Conservation (phyloP, 2,113 vertebrate species). For the Ginglymostoma cirratum region DNA sequence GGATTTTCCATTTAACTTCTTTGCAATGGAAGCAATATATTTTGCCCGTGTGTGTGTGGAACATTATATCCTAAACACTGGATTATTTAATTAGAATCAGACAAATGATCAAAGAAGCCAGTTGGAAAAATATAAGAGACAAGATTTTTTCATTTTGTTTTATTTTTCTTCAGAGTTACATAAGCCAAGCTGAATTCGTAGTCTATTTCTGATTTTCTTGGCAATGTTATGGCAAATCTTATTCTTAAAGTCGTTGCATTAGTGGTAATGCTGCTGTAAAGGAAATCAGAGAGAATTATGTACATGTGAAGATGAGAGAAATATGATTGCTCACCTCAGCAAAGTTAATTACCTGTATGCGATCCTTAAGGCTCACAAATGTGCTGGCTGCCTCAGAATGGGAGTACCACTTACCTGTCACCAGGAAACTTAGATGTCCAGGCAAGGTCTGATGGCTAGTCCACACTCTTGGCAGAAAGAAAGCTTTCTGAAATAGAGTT, state of each 20-base stretch:
- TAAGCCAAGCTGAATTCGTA: background rate
- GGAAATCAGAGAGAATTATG: background rate
- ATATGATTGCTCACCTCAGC: background rate
- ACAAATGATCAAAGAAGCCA: background rate
- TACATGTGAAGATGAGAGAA: background rate
- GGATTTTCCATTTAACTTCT: background rate
- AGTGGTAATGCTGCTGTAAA: background rate
- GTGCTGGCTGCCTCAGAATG: background rate
- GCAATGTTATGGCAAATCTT: background rate
- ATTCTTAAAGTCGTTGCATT: background rate
- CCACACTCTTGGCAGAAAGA: background rate
- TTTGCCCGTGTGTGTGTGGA: background rate
- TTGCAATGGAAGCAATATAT: background rate
- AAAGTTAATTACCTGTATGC: background rate
- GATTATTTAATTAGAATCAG: background rate
- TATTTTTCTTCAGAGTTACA: background rate
- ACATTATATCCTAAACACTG: background rate
- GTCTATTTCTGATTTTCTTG: background rate
- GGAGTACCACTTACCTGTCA: background rate
- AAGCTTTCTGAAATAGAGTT: background rate
- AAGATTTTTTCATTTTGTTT: background rate
- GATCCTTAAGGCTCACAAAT: background rate
- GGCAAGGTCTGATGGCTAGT: background rate
- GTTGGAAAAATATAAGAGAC: background rate
- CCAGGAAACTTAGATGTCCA: constrained; percentile 40